Conservation (phyloP, 2,797 vertebrate genomes). For the Coilia nasus region DNA sequence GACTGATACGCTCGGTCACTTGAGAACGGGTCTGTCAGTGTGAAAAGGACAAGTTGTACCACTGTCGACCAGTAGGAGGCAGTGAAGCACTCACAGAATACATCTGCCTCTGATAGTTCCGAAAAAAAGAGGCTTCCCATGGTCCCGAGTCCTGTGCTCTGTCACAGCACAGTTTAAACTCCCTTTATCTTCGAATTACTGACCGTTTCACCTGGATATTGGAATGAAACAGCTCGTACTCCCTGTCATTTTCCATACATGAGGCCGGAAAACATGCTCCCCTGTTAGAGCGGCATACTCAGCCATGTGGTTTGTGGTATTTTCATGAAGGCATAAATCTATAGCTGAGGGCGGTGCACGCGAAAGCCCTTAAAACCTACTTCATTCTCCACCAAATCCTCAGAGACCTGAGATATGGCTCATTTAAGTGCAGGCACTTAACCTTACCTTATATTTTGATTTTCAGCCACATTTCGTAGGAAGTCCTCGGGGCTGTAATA, state of each 20-base stretch:
- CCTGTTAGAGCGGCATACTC: slow-evolving; percentile 33
- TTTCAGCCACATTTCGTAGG: slow-evolving; percentile 13
- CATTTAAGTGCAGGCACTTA: slow-evolving; percentile 16
- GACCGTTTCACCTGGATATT: slow-evolving; percentile 14
- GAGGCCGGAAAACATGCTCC: slow-evolving; percentile 38
- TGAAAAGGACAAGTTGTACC: background rate
- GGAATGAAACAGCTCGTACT: slow-evolving; percentile 46
- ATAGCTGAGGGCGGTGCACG: slow-evolving; percentile 30
- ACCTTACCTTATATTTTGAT: slow-evolving; percentile 30
- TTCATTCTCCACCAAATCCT: slow-evolving; percentile 20
- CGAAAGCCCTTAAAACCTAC: slow-evolving; percentile 45
- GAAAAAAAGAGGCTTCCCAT: background rate
- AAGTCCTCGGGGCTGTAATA: background rate
- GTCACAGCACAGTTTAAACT: background rate
- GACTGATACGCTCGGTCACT: background rate
- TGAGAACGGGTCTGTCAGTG: background rate
- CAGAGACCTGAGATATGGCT: slow-evolving; percentile 16
- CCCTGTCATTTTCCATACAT: slow-evolving; percentile 43
- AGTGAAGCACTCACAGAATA: slow-evolving; percentile 34
- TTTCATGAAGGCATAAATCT: slow-evolving; percentile 51
- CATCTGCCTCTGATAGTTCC: background rate
- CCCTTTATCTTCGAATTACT: slow-evolving; percentile 12
- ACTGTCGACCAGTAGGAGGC: slow-evolving; percentile 50
- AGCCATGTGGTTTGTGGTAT: slow-evolving; percentile 43
- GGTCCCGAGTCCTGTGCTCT: background rate